Evolutionary conservation across 2,888 invertebrate genomes (phyloP), one percentile per base, ranked within the genome.

Genomic region (Aproaerema taeniolella): DNA sequence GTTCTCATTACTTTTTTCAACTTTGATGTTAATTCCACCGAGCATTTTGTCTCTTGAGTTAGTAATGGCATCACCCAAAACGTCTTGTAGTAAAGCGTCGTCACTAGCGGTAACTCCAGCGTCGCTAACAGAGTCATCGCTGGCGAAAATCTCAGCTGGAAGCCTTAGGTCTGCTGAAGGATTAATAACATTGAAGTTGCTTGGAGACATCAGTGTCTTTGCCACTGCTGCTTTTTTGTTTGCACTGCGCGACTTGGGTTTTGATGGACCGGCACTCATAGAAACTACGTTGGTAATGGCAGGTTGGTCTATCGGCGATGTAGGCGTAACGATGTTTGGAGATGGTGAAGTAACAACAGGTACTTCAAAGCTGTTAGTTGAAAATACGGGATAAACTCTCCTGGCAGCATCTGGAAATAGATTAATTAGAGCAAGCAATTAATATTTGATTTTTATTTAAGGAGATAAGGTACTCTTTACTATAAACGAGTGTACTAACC

Each of bases 141-240:
- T 85, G 32, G 87, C 87, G 61, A 88, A 87, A 58, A 87, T 87
- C 46, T 88, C 82, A 39, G 81, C 83, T 5, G 87, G 87, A 14
- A 87, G 63, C 52, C 69, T 83, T 44, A 82, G 66, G 49, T 86
- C 86, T 39, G 80, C 74, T 20, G 83, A 56, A 37, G 79, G 79
- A 31, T 78, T 77, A 45, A 83, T 56, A 11, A 59, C 42, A 46
- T 79, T 75, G 39, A 67, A 86, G 53, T 67, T 73, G 40, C 61
- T 70, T 4, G 68, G 54, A 37, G 67, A 59, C 17, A 65, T 49
- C 24, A 73, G 46, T 15, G 50, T 60, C 50, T 67, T 81, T 34
- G 46, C 57, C 24, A 61, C 33, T 25, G 45, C 45, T 28, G 56
- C 37, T 20, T 41, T 38, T 37, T 41, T 58, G 49, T 59, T 66